Evolutionary conservation across 1,140 invertebrate genomes (phyloP), one percentile per base, ranked within the genome.

Genomic region (Epicauta chinensis): DNA sequence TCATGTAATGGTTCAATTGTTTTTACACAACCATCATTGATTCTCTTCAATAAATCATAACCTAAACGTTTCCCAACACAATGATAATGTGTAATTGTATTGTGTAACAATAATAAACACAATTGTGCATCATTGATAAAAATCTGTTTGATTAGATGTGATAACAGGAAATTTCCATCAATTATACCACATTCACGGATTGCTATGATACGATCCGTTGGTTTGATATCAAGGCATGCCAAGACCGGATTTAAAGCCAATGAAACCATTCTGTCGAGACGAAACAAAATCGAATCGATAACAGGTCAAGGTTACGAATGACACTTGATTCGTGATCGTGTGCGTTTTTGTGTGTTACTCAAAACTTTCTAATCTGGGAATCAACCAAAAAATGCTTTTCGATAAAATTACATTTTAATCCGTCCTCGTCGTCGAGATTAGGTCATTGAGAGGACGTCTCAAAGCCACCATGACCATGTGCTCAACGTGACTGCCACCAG

Each of bases 1-100:
- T 72, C 69, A 57, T 70, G 78, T 51, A 78, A 73, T 15, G 74
- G 73, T 64, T 81, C 80, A 32, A 78, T 75, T 47, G 81, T 73
- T 36, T 71, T 65, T 7, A 84, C 64, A 10, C 73, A 66, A 1
- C 71, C 76, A 43, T 75, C 69, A 12, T 79, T 75, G 45, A 77
- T 66, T 56, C 79, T 67, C 46, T 76, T 74, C 29, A 76, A 73
- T 16, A 86, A 69, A 67, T 86, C 84, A 59, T 84, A 85, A 16
- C 83, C 83, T 59, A 87, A 71, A 62, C 83, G 81, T 63, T 82
- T 77, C n/a, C 83, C 81, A 43, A 86, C 74, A 68, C 80, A 82
- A 42, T 85, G 79, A 60, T 86, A 87, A 63, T 87, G 85, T 16
- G 76, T 72, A 40, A 84, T 73, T 3, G 81, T 80, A 56, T 86